Evolutionary conservation across 2,113 vertebrate genomes (phyloP).

Genomic region (Neolamprologus devosi): DNA sequence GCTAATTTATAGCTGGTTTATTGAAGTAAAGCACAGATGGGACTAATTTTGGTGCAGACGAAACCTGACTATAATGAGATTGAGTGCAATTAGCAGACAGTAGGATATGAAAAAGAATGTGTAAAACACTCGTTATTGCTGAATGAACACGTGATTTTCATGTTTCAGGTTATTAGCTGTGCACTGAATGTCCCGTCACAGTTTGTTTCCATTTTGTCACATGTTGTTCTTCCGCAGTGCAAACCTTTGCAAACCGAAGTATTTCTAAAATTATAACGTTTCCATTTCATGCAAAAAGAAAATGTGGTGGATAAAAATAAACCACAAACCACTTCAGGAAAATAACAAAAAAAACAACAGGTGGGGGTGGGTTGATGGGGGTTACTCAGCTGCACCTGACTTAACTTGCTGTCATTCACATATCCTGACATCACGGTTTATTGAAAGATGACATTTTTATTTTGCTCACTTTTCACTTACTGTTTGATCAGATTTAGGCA

Average conservation of each 20-base stretch:
- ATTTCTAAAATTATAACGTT: background rate
- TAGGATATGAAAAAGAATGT: background rate
- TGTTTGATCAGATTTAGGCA: background rate
- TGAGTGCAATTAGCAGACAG: background rate
- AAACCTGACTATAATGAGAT: background rate
- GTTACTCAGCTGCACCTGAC: background rate
- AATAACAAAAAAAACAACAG: background rate
- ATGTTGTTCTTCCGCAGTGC: accelerated
- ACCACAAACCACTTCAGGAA: background rate
- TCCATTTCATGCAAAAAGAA: background rate
- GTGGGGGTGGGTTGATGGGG: background rate
- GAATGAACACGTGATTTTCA: background rate
- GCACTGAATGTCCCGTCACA: background rate
- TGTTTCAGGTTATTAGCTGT: background rate
- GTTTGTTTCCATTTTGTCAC: background rate
- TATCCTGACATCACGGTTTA: background rate
- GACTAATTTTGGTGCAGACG: background rate
- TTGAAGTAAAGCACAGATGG: background rate
- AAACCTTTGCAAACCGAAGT: background rate
- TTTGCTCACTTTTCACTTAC: background rate
- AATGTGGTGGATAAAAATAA: background rate
- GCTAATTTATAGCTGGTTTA: accelerated
- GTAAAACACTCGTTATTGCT: background rate
- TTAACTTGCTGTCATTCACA: background rate
- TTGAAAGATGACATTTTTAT: background rate